Evolutionary conservation across 2,113 vertebrate genomes (phyloP).

Genomic region (Ondatra zibethicus): DNA sequence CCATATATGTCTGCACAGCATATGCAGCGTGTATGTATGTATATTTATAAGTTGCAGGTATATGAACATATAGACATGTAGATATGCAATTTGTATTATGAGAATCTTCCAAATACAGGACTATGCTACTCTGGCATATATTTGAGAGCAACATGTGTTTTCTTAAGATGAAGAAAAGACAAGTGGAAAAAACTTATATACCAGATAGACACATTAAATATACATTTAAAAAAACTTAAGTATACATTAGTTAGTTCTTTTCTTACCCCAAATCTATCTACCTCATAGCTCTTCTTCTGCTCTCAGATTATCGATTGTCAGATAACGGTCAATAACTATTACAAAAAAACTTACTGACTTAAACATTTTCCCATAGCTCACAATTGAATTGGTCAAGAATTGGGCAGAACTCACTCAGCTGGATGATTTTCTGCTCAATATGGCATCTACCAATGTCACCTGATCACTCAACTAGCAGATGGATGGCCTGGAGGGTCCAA

Average conservation of each 20-base stretch:
- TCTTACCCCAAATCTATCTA: neutral
- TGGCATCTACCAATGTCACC: neutral
- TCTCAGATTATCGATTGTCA: neutral
- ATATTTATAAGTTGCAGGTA: neutral
- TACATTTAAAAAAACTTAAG: neutral
- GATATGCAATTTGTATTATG: neutral
- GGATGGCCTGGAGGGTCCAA: neutral
- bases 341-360: neutral
- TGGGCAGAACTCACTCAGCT: neutral
- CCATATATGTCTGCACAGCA: neutral
- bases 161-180: neutral
- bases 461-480: neutral
- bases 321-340: neutral
- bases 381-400: neutral
- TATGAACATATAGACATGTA: neutral
- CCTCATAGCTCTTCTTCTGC: neutral
- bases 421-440: neutral
- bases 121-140: neutral
- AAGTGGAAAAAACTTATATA: neutral
- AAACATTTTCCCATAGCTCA: neutral
- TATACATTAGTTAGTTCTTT: neutral
- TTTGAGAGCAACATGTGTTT: neutral
- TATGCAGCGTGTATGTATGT: neutral
- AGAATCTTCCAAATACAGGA: neutral
- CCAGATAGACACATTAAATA: neutral